Conservation (phyloP, 1,140 invertebrate species). For the Meloidogyne hapla region DNA sequence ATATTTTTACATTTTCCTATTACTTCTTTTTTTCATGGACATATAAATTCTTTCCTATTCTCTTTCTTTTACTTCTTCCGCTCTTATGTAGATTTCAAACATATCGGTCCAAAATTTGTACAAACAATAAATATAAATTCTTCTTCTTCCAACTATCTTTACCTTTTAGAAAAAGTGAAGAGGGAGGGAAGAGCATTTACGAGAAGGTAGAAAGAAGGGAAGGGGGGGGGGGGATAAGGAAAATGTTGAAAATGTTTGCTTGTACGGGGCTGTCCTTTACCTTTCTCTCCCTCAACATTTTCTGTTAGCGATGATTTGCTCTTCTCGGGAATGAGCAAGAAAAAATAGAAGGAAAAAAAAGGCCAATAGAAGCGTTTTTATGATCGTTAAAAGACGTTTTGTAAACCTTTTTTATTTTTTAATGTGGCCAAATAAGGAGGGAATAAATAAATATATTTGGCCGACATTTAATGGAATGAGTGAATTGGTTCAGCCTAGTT, state of each 20-base stretch:
- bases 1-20: neutral
- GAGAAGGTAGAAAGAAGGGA: no score
- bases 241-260: neutral
- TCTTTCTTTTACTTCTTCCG: neutral
- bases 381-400: no score
- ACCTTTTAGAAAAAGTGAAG: no score
- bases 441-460: no score
- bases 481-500: no score
- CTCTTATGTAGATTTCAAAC: neutral
- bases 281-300: neutral
- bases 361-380: neutral
- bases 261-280: neutral
- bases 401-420: no score
- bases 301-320: conserved; percentile 3
- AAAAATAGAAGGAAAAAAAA: neutral
- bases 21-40: neutral
- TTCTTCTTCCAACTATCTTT: no score
- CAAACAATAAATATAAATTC: neutral
- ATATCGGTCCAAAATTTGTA: neutral
- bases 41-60: neutral
- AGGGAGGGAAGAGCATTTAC: no score
- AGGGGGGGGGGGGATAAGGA: no score
- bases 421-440: no score
- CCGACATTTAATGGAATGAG: no score
- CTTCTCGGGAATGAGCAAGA: neutral